Conservation (phyloP, 53 echinoderm and acorn worm species). For the Temnopleurus reevesii region DNA sequence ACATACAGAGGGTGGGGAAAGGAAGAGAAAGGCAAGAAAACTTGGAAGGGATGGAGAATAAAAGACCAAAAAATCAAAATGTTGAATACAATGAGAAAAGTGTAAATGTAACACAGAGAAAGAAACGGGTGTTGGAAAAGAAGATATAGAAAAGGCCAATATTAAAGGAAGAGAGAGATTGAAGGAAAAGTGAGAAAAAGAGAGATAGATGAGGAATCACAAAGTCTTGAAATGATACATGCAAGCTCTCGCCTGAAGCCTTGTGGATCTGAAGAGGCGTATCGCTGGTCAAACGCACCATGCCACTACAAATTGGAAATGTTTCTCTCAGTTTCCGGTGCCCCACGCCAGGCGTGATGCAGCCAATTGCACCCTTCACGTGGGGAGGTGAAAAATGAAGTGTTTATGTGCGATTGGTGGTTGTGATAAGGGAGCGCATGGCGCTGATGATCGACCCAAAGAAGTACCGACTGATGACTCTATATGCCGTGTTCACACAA, state of each 20-base stretch:
- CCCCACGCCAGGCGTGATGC: background rate
- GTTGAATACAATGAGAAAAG: background rate
- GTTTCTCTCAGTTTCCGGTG: slow-evolving; percentile 21
- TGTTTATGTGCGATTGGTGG: background rate
- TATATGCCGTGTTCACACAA: too few relatives aligned
- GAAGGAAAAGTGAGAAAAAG: background rate
- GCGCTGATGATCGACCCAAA: background rate
- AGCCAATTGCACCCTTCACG: background rate
- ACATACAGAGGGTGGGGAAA: too few relatives aligned
- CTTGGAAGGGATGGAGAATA: background rate
- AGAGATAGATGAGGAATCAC: background rate
- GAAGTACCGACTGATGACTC: background rate
- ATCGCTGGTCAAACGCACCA: background rate
- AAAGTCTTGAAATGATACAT: background rate
- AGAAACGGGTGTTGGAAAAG: background rate
- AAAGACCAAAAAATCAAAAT: background rate
- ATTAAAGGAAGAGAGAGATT: background rate
- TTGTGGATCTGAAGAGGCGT: slow-evolving; percentile 20
- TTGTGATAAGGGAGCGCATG: background rate
- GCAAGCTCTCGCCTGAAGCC: background rate
- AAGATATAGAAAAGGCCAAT: background rate
- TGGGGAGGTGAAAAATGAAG: slow-evolving; percentile 12
- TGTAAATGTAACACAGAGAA: background rate
- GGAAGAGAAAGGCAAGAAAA: background rate
- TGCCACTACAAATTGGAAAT: background rate